These are phyloP conservation scores for Larimichthys polyactis DNA, from an alignment of 2,113 vertebrate genomes.

Conservation along the genomic window DNA sequence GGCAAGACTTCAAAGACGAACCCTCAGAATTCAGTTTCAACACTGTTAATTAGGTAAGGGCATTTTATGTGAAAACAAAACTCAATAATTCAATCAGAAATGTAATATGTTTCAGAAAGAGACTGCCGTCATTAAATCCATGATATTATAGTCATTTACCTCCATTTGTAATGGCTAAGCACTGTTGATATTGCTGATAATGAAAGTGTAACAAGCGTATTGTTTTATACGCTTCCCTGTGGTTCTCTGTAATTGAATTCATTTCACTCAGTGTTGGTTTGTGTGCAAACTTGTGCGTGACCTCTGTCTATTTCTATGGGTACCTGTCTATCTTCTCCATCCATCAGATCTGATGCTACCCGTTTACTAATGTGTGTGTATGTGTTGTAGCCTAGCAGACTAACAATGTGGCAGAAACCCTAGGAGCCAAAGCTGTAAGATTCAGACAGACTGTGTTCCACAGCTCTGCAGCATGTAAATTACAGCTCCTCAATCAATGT, in stretches of 20 bases:
- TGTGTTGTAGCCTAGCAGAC: not conserved
- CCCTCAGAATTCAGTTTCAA: constrained; percentile 37
- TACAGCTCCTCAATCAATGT: constrained; percentile 71
- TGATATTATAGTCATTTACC: constrained; percentile 38
- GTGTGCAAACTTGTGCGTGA: constrained; percentile 4
- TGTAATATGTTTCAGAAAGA: constrained; percentile 31
- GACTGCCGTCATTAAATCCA: constrained; percentile 38
- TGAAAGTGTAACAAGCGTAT: constrained; percentile 46
- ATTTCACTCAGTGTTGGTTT: constrained; percentile 17
- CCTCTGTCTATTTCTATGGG: constrained; percentile 20
- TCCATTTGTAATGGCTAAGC: constrained; percentile 56
- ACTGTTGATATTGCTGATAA: constrained; percentile 57
- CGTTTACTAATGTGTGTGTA: constrained; percentile 16
- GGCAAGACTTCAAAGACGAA: constrained; percentile 68
- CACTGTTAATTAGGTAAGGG: constrained; percentile 62
- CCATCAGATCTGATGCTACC: constrained; percentile 13
- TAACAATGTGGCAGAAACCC: constrained; percentile 15
- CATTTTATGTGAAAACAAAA: constrained; percentile 57
- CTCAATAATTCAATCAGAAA: constrained; percentile 56
- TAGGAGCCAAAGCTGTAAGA: constrained; percentile 35
- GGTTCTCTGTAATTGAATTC: constrained; percentile 62
- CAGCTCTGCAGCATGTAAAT: constrained; percentile 65
- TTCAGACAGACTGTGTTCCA: constrained; percentile 38
- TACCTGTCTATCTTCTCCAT: constrained; percentile 11
- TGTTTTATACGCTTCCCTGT: constrained; percentile 40